Evolutionary conservation across 2,797 vertebrate genomes (phyloP).

Genomic region (Nyctalus aviator): DNA sequence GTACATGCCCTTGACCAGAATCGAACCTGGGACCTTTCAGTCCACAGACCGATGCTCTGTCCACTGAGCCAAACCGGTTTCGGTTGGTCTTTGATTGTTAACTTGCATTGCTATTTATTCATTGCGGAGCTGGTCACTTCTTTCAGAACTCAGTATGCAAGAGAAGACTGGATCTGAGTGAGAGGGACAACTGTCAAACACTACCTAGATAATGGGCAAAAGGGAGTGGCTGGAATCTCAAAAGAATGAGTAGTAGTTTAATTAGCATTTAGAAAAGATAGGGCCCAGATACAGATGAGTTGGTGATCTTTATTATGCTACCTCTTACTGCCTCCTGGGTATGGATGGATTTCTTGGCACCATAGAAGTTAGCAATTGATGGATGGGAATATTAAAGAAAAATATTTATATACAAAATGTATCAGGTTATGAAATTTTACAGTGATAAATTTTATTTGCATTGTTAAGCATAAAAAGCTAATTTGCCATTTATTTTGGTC

Average conservation of each 20-base stretch:
- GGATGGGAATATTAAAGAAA: neutral
- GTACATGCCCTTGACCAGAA: no score
- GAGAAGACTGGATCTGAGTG: neutral
- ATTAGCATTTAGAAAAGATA: neutral
- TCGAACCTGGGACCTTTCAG: no score
- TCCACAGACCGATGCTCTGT: no score
- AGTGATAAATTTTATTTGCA: conserved; percentile 44
- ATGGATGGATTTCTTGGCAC: conserved; percentile 20
- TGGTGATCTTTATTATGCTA: conserved; percentile 27
- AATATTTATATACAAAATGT: neutral
- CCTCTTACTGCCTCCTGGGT: neutral
- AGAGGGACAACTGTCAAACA: neutral
- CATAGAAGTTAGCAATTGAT: neutral
- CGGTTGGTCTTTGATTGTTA: neutral
- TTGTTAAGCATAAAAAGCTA: conserved; percentile 25
- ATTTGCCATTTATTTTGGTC: conserved; percentile 6
- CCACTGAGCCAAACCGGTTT: no score
- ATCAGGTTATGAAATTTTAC: conserved; percentile 2
- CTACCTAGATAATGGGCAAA: neutral
- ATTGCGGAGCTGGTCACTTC: neutral
- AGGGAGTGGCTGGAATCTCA: neutral
- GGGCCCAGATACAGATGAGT: neutral
- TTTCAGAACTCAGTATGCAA: neutral
- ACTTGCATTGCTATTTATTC: neutral
- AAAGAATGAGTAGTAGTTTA: neutral